A percentile compares a stretch with the other conserved stretches of the same genome.
These are phyloP conservation scores for Tachystola acroxantha DNA, from an alignment of 2,888 invertebrate genomes.

Conservation along the genomic window DNA sequence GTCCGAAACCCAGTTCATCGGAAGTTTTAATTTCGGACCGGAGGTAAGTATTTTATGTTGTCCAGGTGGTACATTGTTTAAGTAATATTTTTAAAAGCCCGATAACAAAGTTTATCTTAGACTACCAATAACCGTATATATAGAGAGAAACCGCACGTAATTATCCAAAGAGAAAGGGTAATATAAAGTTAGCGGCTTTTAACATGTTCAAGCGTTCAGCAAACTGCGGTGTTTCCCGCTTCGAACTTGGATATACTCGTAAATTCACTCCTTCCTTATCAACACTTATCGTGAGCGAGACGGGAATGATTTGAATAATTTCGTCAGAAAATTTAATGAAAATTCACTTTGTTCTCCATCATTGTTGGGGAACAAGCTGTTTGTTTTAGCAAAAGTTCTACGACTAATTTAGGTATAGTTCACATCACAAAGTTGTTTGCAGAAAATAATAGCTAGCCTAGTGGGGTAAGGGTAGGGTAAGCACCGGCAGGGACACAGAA, in stretches of 20 bases:
- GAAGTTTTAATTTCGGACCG: no score
- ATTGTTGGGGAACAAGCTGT: constrained; percentile 6
- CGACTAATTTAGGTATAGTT: neutral
- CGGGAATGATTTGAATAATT: constrained; percentile 45
- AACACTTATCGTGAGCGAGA: constrained; percentile 32
- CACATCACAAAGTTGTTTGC: no score
- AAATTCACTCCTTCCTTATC: constrained; percentile 36
- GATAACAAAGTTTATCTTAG: no score
- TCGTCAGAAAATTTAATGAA: constrained; percentile 24
- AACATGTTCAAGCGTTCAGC: constrained; percentile 60
- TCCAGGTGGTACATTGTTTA: no score
- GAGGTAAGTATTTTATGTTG: no score
- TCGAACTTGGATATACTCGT: constrained; percentile 55
- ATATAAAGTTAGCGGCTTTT: constrained; percentile 64
- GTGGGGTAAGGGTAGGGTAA: no score
- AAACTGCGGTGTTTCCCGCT: constrained; percentile 54
- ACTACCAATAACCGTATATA: no score
- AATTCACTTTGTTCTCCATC: constrained; percentile 16
- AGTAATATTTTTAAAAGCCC: no score
- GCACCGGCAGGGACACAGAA: no score
- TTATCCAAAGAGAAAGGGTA: constrained; percentile 52
- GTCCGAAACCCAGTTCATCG: no score
- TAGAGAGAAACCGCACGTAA: constrained; percentile 44
- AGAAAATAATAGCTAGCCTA: no score
- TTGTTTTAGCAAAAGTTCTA: constrained; percentile 1